These are phyloP conservation scores for Urosaurus nigricauda DNA, from an alignment of 2,797 vertebrate species.

Conservation along the genomic window DNA sequence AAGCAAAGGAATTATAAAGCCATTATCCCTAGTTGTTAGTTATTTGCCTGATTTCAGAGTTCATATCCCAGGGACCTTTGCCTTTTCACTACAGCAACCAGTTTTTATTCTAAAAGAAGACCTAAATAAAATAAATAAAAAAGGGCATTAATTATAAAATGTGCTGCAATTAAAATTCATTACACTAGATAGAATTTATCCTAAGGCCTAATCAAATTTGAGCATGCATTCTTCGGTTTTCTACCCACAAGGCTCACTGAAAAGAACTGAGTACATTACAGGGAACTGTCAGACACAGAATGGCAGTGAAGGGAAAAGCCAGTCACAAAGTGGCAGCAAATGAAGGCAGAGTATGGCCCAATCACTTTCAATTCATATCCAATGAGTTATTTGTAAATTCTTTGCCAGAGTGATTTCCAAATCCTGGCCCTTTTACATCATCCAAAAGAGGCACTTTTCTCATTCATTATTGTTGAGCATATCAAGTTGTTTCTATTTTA, in stretches of 20 bases:
- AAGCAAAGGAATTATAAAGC: slow-evolving; percentile 16
- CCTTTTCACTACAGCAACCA: slow-evolving; percentile 3
- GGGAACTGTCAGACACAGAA: not conserved
- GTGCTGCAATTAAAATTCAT: not conserved
- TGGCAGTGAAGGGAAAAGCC: not conserved
- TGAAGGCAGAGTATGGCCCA: not conserved
- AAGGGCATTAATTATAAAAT: not conserved
- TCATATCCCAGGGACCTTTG: not conserved
- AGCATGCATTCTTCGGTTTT: not conserved
- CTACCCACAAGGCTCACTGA: not conserved
- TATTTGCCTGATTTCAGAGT: not conserved
- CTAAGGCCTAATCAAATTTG: not conserved
- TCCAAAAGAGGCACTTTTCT: too few relatives aligned
- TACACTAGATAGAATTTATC: not conserved
- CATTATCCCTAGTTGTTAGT: slow-evolving; percentile 1
- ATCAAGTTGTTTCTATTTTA: too few relatives aligned
- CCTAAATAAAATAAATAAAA: not conserved
- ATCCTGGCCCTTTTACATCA: too few relatives aligned
- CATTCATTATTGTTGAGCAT: too few relatives aligned
- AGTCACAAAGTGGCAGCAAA: too few relatives aligned
- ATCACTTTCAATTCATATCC: not conserved
- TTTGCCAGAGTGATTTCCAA: not conserved
- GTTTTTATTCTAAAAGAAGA: not conserved
- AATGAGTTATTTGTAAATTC: not conserved
- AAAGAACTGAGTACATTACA: not conserved